A percentile compares a stretch with the other conserved stretches of the same genome.
Conservation (phyloP, 2,797 vertebrate species). For the Chaenodraco wilsoni region DNA sequence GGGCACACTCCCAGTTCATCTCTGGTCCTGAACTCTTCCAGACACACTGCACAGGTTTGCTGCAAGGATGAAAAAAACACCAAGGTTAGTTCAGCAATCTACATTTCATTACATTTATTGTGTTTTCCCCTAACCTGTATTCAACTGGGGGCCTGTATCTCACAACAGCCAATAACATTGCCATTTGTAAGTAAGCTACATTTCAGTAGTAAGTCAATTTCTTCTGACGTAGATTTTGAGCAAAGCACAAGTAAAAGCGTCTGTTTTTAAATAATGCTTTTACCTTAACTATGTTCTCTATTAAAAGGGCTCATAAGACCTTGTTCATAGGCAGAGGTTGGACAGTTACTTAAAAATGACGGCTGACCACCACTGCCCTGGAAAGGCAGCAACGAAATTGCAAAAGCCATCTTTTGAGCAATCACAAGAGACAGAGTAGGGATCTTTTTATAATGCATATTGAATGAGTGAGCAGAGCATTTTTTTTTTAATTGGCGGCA, state of each 20-base stretch:
- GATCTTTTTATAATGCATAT: conserved; percentile 53
- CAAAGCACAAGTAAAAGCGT: not conserved
- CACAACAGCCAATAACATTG: conserved; percentile 2
- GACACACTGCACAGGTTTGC: conserved; percentile 89
- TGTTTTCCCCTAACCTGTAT: not conserved
- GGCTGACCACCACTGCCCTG: not conserved
- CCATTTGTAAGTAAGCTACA: not conserved
- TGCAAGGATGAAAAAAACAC: conserved; percentile 55
- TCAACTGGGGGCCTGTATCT: not conserved
- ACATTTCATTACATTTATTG: not conserved
- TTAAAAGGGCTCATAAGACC: not conserved
- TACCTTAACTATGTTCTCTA: conserved; percentile 14
- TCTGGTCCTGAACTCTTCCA: conserved; percentile 88
- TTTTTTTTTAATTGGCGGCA: conserved; percentile 30
- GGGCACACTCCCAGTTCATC: conserved; percentile 89
- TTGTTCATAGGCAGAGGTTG: not conserved
- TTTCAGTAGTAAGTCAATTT: conserved; percentile 24
- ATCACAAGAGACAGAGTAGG: conserved; percentile 27
- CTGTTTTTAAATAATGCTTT: conserved; percentile 8
- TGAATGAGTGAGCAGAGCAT: conserved; percentile 51
- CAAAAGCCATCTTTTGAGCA: conserved; percentile 27
- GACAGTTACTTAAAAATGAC: conserved; percentile 16
- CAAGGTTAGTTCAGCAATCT: conserved; percentile 6
- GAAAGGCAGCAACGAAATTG: not conserved
- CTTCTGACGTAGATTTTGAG: conserved; percentile 17